These are phyloP conservation scores for Horisme vitalbata DNA, from an alignment of 2,888 invertebrate species.

Conservation along the genomic window DNA sequence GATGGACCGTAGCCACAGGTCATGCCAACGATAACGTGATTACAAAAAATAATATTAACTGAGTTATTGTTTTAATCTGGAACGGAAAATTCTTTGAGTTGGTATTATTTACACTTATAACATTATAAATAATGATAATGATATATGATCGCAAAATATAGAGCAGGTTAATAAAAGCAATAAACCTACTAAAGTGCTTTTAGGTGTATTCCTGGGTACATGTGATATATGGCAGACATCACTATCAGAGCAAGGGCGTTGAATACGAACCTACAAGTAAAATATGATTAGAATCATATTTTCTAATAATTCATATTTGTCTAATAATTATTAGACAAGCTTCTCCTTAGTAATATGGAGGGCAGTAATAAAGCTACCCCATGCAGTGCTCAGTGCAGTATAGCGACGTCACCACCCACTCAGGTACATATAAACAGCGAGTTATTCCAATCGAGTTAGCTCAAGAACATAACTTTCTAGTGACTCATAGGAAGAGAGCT, in stretches of 20 bases:
- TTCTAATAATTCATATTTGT: too few relatives aligned
- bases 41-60: constrained; percentile 39
- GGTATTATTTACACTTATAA: not conserved
- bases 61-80: constrained; percentile 13
- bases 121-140: constrained; percentile 5
- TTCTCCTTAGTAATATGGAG: constrained; percentile 18
- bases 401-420: constrained; percentile 42
- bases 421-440: constrained; percentile 48
- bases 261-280: too few relatives aligned
- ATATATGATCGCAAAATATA: not conserved
- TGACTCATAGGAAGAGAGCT: constrained; percentile 82
- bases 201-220: too few relatives aligned
- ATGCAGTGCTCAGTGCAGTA: constrained; percentile 29
- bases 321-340: too few relatives aligned
- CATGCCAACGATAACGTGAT: constrained; percentile 49
- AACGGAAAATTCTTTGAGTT: constrained; percentile 5
- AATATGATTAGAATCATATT: too few relatives aligned
- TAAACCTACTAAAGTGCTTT: too few relatives aligned
- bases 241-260: too few relatives aligned
- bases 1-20: constrained; percentile 50
- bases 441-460: constrained; percentile 72
- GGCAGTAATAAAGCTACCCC: constrained; percentile 31
- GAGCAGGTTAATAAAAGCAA: not conserved
- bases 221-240: too few relatives aligned
- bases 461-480: constrained; percentile 79